These are phyloP conservation scores for Aulostomus chinensis DNA, from an alignment of 2,797 vertebrate species.

Conservation along the genomic window DNA sequence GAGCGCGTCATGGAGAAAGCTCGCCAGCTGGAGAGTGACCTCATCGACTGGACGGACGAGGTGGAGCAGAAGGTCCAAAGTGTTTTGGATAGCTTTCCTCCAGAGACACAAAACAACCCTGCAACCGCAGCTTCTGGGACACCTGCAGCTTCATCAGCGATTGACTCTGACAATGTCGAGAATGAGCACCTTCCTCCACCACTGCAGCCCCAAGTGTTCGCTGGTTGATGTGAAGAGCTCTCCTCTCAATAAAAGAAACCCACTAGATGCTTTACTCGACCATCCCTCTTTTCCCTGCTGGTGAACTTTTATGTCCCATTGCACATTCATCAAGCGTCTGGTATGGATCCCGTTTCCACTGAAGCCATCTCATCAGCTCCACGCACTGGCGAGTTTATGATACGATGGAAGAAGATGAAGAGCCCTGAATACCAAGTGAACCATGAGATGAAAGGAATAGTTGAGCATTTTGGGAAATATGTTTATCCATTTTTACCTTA, in stretches of 20 bases:
- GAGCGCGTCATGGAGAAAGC: slow-evolving; percentile 85
- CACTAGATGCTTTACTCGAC: slow-evolving; percentile 25
- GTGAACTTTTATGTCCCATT: slow-evolving; percentile 18
- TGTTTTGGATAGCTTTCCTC: slow-evolving; percentile 85
- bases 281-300: background rate
- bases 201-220: slow-evolving; percentile 91
- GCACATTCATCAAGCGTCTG: slow-evolving; percentile 24
- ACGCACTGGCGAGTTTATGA: background rate
- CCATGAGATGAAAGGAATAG: background rate
- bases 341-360: slow-evolving; percentile 7
- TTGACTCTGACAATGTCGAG: slow-evolving; percentile 84
- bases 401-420: background rate
- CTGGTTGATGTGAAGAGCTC: slow-evolving; percentile 76
- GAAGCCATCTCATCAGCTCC: slow-evolving; percentile 8
- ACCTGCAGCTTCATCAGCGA: slow-evolving; percentile 56
- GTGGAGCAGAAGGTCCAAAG: slow-evolving; percentile 89
- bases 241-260: background rate
- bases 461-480: slow-evolving; percentile 4
- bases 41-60: slow-evolving; percentile 95
- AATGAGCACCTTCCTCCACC: slow-evolving; percentile 94
- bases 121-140: slow-evolving; percentile 33
- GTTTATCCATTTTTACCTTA: background rate
- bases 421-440: slow-evolving; percentile 5
- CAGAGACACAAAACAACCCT: slow-evolving; percentile 78
- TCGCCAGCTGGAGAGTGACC: slow-evolving; percentile 89